Conservation (phyloP, 2,797 vertebrate genomes). For the Sternarchorhynchus goeldii region DNA sequence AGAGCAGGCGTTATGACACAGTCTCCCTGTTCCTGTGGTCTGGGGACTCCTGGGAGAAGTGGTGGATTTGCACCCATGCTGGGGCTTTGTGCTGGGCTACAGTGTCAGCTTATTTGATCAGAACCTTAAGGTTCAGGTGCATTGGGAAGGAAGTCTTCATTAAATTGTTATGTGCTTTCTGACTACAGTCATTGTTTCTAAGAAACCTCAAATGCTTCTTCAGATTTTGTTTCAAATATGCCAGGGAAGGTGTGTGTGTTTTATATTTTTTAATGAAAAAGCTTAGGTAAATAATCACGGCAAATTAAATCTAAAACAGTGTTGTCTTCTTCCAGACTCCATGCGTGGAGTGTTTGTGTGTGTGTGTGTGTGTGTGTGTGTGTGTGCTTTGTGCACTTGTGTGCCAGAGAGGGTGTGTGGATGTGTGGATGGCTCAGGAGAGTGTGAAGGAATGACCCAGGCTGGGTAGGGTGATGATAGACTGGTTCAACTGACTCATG, state of each 20-base stretch:
- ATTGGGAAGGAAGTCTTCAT: not conserved
- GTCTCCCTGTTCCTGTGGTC: not conserved
- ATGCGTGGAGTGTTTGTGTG: not conserved
- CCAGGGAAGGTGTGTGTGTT: too few species aligned
- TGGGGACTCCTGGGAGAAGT: not conserved
- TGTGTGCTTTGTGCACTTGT: constrained; percentile 24
- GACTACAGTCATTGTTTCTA: too few species aligned
- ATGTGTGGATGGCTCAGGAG: constrained; percentile 26
- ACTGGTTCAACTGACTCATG: constrained; percentile 42
- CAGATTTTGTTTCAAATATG: too few species aligned
- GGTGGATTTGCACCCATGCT: not conserved
- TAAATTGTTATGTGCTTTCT: too few species aligned
- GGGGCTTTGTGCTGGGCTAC: not conserved
- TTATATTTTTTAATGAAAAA: too few species aligned
- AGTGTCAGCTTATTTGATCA: not conserved
- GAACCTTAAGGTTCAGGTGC: not conserved
- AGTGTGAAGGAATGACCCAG: constrained; percentile 27
- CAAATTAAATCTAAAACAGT: too few species aligned
- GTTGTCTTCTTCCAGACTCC: not conserved
- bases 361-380: constrained; percentile 27
- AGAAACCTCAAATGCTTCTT: too few species aligned
- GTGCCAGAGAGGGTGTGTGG: constrained; percentile 11
- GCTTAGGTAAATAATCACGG: too few species aligned
- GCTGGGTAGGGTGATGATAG: constrained; percentile 39
- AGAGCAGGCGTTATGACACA: not conserved